Evolutionary conservation across 2,113 vertebrate genomes (phyloP), one percentile per base, ranked within the genome.

Genomic region (Sarotherodon lohbergeri): DNA sequence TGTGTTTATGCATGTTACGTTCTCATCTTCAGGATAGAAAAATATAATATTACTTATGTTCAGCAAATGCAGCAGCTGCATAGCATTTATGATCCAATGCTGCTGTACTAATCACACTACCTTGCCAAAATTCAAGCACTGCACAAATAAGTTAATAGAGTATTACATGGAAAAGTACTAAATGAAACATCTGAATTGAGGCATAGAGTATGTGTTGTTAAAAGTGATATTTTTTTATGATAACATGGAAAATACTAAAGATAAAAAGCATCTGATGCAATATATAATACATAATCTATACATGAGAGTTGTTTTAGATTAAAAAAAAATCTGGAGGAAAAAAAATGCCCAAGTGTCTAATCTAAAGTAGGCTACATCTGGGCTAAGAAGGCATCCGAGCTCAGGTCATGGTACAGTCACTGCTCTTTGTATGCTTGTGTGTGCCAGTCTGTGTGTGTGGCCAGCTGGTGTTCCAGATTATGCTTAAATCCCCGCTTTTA

Each of bases 401-500:
- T 81, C 81, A 89, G 63, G 81, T 83, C 84, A 85, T 34, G 59
- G 84, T 82, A 61, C 82, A 71, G 76, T 73, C 73, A 68, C 71
- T 48, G 50, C 52, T 48, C 41, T 90, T 6, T 89, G 80, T 73
- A 17, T 57, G 22, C 66, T 16, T 81, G 66, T 86, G 76, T 90
- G 52, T 71, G 78, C 83, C 82, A 82, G 83, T 86, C 52, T 59
- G 54, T 87, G 80, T 89, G 84, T 86, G 8, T 54, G 55, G 54
- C 55, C 92, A 92, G 88, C 89, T 89, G 83, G 83, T 83, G 83
- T 59, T 56, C 61, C 68, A 88, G 87, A 92, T 92, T 91, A 90
- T 83, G 63, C 7, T 57, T 88, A 88, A 92, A 90, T 84, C 86
- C 83, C 39, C 2, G n/a, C 66, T 89, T 83, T 88, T 80, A 80